phyloP scores from a whole-genome alignment of 2,113 vertebrate species.

The Saimiri boliviensis region DNA sequence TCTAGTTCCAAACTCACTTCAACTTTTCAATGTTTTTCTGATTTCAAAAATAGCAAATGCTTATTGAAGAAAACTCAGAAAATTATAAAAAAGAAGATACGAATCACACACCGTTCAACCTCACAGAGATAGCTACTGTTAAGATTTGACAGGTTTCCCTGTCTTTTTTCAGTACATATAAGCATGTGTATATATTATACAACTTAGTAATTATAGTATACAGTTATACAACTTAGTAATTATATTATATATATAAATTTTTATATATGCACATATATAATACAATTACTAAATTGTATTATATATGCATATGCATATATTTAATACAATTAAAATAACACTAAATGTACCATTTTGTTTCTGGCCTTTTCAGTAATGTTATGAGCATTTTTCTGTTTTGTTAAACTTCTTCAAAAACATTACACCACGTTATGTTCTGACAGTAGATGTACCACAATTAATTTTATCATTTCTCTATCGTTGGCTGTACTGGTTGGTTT shows the following conservation, averaged over 20 bases:
- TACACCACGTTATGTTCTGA: not conserved
- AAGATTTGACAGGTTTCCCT: not conserved
- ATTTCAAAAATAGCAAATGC: conserved; percentile 18
- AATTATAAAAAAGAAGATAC: not conserved
- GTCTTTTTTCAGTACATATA: not conserved
- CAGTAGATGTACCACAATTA: not conserved
- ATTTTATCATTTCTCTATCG: not conserved
- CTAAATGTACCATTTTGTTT: not conserved
- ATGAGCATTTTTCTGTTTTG: not conserved
- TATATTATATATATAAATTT: too few relatives aligned
- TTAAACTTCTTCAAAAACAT: not conserved
- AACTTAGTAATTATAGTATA: too few relatives aligned
- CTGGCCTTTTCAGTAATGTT: conserved; percentile 23
- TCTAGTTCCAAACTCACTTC: conserved; percentile 5
- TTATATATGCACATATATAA: too few relatives aligned
- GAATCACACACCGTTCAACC: not conserved
- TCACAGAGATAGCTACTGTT: conserved; percentile 1
- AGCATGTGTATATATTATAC: not conserved
- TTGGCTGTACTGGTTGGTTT: not conserved
- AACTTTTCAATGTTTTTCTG: not conserved
- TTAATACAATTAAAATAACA: conserved; percentile 30
- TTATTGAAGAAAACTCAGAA: not conserved
- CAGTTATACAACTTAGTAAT: too few relatives aligned
- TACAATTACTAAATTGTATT: too few relatives aligned
- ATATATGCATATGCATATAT: not conserved